Evolutionary conservation across 2,888 invertebrate species (phyloP), one percentile per base, ranked within the genome.

Genomic region (Helleia helle): DNA sequence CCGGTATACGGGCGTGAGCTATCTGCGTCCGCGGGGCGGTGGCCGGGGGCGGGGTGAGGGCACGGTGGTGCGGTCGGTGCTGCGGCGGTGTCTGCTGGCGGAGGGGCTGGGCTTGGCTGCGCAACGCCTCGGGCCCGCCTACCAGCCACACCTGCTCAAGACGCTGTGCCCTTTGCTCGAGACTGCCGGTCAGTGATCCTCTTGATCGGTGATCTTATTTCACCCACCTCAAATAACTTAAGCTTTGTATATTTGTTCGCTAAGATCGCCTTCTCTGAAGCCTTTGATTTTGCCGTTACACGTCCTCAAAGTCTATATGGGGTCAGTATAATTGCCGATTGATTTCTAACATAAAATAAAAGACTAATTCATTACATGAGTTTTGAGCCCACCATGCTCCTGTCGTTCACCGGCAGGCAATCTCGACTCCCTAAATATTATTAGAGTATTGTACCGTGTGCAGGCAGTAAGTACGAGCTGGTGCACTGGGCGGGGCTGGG

Each of bases 21-120:
- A 74, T 60, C 39, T 39, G 0, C 9, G 59, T 55, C 6, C 56
- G 8, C 44, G 47, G 3, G n/a, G n/a, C n/a, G n/a, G n/a, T n/a
- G n/a, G n/a, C n/a, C 14, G 26, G 28, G 43, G 7, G 41, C 71
- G 50, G 57, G 14, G 55, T 72, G 0, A 50, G 1, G 13, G 75
- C 1, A 63, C 61, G 2, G 70, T 75, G 42, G 89, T 89, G 1
- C 89, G 89, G 56, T 81, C 93, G 71, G 81, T 93, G 41, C 59
- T 89, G 24, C 88, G 89, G 52, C 80, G 87, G 29, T 93, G 93
- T 56, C 62, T 93, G 4, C 72, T 92, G 46, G 73, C 90, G 0
- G 93, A 93, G 64, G 91, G 92, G 1, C 66, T 93, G 11, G 93
- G 90, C 0, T 68, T 86, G 54, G 81, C 91, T 47, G 90, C 93